These are phyloP conservation scores for Ypsolopha sequella DNA, from an alignment of 2,888 invertebrate genomes.

Conservation along the genomic window DNA sequence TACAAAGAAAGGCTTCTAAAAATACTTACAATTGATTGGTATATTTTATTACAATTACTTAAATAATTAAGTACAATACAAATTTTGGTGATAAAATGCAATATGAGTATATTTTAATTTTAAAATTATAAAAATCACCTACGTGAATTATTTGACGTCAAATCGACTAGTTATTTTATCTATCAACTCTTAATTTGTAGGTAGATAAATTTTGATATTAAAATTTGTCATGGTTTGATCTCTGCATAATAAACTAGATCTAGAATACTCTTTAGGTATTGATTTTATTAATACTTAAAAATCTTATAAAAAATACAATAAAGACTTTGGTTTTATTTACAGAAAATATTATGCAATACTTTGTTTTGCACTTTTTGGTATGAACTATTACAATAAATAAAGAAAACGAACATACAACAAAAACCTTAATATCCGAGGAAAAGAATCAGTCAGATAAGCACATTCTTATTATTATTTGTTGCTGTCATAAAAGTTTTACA, in stretches of 20 bases:
- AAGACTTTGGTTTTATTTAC: constrained; percentile 42
- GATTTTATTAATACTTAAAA: constrained; percentile 12
- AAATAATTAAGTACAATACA: constrained; percentile 6
- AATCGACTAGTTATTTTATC: too few relatives aligned
- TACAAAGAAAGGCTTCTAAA: too few relatives aligned
- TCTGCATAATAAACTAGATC: too few relatives aligned
- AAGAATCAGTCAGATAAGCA: neutral
- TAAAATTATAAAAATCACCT: constrained; percentile 2
- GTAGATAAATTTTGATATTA: too few relatives aligned
- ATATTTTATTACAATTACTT: constrained; percentile 6
- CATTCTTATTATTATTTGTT: neutral
- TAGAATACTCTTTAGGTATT: too few relatives aligned
- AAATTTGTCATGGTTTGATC: too few relatives aligned
- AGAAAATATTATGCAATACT: constrained; percentile 24
- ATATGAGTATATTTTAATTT: too few relatives aligned
- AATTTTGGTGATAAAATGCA: too few relatives aligned
- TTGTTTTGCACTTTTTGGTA: constrained; percentile 18
- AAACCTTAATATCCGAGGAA: neutral
- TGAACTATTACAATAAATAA: constrained; percentile 8
- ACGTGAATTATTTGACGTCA: neutral
- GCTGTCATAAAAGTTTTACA: too few relatives aligned
- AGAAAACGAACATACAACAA: neutral
- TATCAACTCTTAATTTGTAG: too few relatives aligned
- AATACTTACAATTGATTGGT: too few relatives aligned
- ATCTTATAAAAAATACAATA: constrained; percentile 26